A percentile compares a stretch with the other conserved stretches of the same genome.
Evolutionary conservation across 2,113 vertebrate species (phyloP).

Genomic region (Empidonax alnorum): DNA sequence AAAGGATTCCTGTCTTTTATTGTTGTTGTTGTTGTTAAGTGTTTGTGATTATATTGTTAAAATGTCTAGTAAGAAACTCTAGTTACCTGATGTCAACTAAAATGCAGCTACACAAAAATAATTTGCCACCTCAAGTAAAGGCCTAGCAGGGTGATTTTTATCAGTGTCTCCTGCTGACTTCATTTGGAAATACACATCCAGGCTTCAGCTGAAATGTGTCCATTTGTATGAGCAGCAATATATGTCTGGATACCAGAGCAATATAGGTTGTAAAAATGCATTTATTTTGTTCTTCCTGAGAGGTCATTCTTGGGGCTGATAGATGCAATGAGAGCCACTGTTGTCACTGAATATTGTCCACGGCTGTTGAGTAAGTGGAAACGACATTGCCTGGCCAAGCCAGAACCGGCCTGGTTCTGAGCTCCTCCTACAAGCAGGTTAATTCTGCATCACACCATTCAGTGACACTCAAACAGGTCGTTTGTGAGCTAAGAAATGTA

Average conservation of each 20-base stretch:
- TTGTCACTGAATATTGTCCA: rapidly evolving
- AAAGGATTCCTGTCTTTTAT: not conserved
- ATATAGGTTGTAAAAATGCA: not conserved
- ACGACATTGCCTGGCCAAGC: not conserved
- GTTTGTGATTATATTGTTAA: not conserved
- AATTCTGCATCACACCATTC: not conserved
- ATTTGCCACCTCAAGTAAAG: not conserved
- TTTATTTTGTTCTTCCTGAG: not conserved
- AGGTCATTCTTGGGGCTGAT: not conserved
- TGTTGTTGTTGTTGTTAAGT: not conserved
- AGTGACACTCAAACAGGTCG: not conserved
- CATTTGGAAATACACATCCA: not conserved
- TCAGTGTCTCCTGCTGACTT: not conserved
- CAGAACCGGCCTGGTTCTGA: not conserved
- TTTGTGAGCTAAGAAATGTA: constrained; percentile 9
- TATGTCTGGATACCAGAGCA: not conserved
- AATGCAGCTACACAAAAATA: not conserved
- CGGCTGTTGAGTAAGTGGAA: not conserved
- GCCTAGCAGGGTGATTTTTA: not conserved
- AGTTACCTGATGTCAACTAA: not conserved
- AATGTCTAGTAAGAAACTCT: not conserved
- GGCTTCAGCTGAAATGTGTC: not conserved
- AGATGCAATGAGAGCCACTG: not conserved
- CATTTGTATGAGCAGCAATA: not conserved
- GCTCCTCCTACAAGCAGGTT: not conserved